A percentile compares a stretch with the other conserved stretches of the same genome.
Conservation (phyloP, 2,797 vertebrate species). For the Acrossocheilus wenchowensis region DNA sequence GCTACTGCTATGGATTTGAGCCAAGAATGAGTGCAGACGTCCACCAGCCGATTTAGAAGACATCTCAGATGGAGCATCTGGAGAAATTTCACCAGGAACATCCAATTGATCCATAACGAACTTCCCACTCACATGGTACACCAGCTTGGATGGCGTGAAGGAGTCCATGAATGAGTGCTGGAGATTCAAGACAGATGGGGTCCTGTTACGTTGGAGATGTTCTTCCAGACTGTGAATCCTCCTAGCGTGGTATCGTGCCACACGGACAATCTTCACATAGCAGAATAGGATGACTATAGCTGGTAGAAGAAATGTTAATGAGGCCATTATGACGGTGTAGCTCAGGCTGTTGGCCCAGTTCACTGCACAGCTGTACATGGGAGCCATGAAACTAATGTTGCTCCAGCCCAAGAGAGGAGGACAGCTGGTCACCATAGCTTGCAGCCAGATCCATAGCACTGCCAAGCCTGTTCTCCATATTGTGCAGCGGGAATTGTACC, state of each 20-base stretch:
- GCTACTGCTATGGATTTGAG: conserved; percentile 59
- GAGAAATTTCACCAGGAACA: conserved; percentile 10
- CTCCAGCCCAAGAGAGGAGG: conserved; percentile 85
- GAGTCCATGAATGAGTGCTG: conserved; percentile 50
- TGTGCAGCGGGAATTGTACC: conserved; percentile 81
- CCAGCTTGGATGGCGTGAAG: conserved; percentile 70
- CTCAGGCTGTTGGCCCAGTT: conserved; percentile 79
- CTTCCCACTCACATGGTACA: conserved; percentile 76
- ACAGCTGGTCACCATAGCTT: conserved; percentile 79
- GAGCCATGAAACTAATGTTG: conserved; percentile 72
- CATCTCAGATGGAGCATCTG: conserved; percentile 45
- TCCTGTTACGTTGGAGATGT: conserved; percentile 75
- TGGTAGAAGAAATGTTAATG: conserved; percentile 78
- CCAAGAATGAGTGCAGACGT: conserved; percentile 69
- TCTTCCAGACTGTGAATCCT: conserved; percentile 81
- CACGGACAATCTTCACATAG: conserved; percentile 80
- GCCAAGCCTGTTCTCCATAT: conserved; percentile 72
- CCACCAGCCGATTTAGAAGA: conserved; percentile 52
- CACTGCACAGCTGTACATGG: conserved; percentile 81
- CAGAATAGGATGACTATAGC: conserved; percentile 82
- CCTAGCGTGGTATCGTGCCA: conserved; percentile 80
- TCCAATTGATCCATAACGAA: conserved; percentile 69
- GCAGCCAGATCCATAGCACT: conserved; percentile 87
- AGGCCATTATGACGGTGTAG: conserved; percentile 76
- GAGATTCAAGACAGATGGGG: conserved; percentile 38